Evolutionary conservation across 2,797 vertebrate species (phyloP).

Genomic region (Cuculus canorus): DNA sequence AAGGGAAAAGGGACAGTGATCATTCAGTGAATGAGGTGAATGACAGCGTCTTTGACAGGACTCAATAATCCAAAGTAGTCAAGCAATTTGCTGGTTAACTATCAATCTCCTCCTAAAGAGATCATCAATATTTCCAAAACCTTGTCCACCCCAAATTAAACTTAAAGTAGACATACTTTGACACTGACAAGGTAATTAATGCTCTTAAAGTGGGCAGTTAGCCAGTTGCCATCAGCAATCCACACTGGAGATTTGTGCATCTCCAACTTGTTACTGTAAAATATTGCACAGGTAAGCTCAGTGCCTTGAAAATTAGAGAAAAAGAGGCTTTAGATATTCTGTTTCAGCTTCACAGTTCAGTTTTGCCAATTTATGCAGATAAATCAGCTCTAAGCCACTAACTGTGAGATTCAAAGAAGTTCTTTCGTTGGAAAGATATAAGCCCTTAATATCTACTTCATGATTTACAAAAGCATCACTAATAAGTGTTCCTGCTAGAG

Average conservation of each 20-base stretch:
- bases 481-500: conserved; percentile 10
- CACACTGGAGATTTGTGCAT: not conserved
- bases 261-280: not conserved
- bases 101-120: not conserved
- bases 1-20: not conserved
- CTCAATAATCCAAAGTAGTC: not conserved
- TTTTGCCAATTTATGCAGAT: conserved; percentile 11
- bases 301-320: not conserved
- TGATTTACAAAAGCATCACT: conserved; percentile 41
- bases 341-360: not conserved
- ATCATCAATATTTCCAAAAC: not conserved
- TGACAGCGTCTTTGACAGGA: not conserved
- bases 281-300: not conserved
- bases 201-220: not conserved
- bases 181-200: not conserved
- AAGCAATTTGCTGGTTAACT: not conserved
- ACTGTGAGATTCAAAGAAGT: conserved; percentile 7
- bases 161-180: not conserved
- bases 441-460: conserved; percentile 2
- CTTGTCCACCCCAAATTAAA: not conserved
- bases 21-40: not conserved
- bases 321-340: not conserved
- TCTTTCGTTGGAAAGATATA: conserved; percentile 8
- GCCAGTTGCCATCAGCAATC: not conserved
- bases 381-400: conserved; percentile 17